Evolutionary conservation across 2,113 vertebrate species (phyloP).

Genomic region (Geococcyx californianus): DNA sequence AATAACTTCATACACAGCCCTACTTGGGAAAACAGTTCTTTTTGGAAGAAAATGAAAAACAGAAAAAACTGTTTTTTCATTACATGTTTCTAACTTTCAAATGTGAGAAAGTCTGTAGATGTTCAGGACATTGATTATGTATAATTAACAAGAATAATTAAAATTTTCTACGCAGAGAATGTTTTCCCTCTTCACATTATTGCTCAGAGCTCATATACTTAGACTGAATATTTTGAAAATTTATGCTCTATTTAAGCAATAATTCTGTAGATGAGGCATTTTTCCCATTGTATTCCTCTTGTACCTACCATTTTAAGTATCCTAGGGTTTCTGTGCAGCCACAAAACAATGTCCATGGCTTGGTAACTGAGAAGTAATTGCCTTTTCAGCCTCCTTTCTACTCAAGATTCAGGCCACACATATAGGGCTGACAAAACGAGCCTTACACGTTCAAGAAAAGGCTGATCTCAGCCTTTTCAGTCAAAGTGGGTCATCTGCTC

Average conservation of each 20-base stretch:
- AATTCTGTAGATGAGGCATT: neutral
- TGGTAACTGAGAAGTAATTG: neutral
- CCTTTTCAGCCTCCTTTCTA: neutral
- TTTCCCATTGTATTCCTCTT: neutral
- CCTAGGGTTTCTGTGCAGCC: neutral
- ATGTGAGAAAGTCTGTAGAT: neutral
- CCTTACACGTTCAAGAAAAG: neutral
- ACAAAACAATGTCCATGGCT: neutral
- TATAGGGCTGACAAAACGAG: neutral
- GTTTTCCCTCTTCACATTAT: neutral
- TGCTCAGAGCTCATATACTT: neutral
- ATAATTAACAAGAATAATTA: neutral
- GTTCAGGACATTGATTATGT: neutral
- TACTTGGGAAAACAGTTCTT: neutral
- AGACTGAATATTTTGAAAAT: neutral
- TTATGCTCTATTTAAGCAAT: neutral
- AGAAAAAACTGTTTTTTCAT: neutral
- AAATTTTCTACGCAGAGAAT: neutral
- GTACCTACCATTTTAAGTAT: neutral
- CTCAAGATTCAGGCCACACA: neutral
- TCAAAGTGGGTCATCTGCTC: slow-evolving; percentile 19
- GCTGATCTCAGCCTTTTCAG: neutral
- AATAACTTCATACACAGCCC: neutral
- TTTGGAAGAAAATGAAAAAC: neutral
- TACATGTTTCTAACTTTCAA: neutral